phyloP scores from a whole-genome alignment of 2,888 invertebrate genomes.

The Agrenia bidenticulata region DNA sequence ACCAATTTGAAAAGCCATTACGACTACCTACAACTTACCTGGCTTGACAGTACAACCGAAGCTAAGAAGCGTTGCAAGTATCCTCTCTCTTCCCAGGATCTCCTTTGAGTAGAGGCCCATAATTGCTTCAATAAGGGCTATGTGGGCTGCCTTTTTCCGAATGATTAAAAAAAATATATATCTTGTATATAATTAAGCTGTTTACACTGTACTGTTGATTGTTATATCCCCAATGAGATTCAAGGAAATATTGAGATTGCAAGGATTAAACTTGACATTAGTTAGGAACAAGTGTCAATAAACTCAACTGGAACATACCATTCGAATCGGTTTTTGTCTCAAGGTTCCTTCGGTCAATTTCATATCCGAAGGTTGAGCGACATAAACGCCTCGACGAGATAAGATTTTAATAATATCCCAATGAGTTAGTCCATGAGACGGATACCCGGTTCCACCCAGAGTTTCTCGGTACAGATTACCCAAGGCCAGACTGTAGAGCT shows the following conservation, averaged over 20 bases:
- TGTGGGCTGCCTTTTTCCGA: conserved; percentile 53
- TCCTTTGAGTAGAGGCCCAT: conserved; percentile 51
- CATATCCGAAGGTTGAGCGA: conserved; percentile 52
- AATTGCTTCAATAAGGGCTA: conserved; percentile 52
- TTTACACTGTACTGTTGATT: too few species aligned
- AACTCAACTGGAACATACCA: conserved; percentile 31
- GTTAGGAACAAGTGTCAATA: too few species aligned
- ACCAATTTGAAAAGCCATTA: too few species aligned
- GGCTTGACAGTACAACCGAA: conserved; percentile 47
- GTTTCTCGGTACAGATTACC: conserved; percentile 44
- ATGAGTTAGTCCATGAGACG: conserved; percentile 39
- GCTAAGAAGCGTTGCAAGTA: conserved; percentile 43
- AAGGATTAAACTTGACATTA: too few species aligned
- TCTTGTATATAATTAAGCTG: too few species aligned
- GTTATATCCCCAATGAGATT: too few species aligned
- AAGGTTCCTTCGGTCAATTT: conserved; percentile 51
- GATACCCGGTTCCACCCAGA: conserved; percentile 28
- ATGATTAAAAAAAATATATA: conserved; percentile 19
- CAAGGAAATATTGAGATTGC: too few species aligned
- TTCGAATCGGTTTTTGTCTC: conserved; percentile 48
- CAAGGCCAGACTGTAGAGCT: conserved; percentile 47
- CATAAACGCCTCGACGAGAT: conserved; percentile 48
- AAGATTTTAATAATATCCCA: conserved; percentile 52
- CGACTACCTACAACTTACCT: conserved; percentile 36
- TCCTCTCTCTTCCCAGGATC: conserved; percentile 46